Evolutionary conservation across 2,797 vertebrate genomes (phyloP), one percentile per base, ranked within the genome.

Genomic region (Gobionotothen gibberifrons): DNA sequence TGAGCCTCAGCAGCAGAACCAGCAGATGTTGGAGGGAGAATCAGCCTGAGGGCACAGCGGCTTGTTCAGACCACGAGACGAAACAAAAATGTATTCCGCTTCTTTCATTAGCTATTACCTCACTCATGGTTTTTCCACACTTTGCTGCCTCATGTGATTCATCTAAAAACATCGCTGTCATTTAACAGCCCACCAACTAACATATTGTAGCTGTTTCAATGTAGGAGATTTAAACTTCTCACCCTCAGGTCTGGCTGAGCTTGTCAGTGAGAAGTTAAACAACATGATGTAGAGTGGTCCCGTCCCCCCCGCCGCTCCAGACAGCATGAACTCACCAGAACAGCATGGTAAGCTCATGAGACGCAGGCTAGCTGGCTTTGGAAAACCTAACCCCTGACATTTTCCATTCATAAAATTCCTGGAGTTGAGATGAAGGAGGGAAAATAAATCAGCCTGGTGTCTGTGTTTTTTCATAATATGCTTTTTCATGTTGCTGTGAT

Each of bases 361-460:
- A 90, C 76, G 10, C 72, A 65, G 82, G 76, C 77, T 79, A 81
- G 81, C 22, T 43, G 68, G 88, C 87, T 92, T 86, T 90, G 92
- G 88, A 92, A 92, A 91, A 89, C 74, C 85, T 60, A 85, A 89
- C 81, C 74, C 61, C 87, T 86, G 81, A 93, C 85, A 91, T 92
- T 92, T 93, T 92, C 92, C 93, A 92, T 92, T 93, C 89, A 93
- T 93, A 93, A 93, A 91, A 90, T 86, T 90, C 85, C 84, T 87
- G 88, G 89, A 93, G 83, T 88, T 81, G 87, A 85, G 81, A 89
- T 85, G 76, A 83, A 76, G 81, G 83, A 86, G 78, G 87, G 87
- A 74, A 81, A 90, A 85, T 87, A 89, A 90, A 91, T 91, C 87
- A 83, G 88, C 69, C 81, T 79, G 67, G 72, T 83, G 86, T 87